Base-by-base conservation (phyloP, 2,113 vertebrate genomes). In the Microcebus ravelobensis region DNA sequence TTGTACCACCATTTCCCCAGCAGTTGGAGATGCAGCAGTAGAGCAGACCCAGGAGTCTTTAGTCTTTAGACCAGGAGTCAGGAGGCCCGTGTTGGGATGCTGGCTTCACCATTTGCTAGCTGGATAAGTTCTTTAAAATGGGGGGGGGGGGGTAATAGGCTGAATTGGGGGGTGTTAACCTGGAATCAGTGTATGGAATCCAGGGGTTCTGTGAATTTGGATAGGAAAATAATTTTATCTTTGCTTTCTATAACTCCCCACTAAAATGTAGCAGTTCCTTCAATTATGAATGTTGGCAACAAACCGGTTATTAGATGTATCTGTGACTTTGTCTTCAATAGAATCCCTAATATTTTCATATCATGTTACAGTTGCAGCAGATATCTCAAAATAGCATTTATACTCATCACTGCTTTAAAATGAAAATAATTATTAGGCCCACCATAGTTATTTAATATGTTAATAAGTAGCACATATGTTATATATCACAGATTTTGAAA, bases 181-280 rank as follows among this genome's bases (percentile, higher is more conserved):
- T 63, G 36, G 31, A 48, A 18, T 87, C 27, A 34, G 17, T 68
- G 23, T 50, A 14, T 73, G 61, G 25, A 94, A 84, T 55, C 80
- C 2, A 74, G 76, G 27, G 3, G n/a, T n/a, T 81, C 82, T 89
- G 10, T 48, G 39, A 82, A 82, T 76, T 59, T 91, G 31, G 45
- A 57, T 80, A 42, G 70, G 70, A 76, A 96, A 82, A 77, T 93
- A 90, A 79, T 50, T 55, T 31, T 12, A 55, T n/a, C 45, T 96
- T 95, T 77, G n/a, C 86, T 93, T 90, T 83, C 18, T 34, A 18
- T 74, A 91, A 85, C n/a, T 42, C 36, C 12, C 63, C 17, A 63
- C 70, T 80, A 74, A 81, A 63, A 70, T 70, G 50, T 34, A 80
- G 61, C 36, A 50, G 70, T 81, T 55, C 10, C 61, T 76, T 76